Evolutionary conservation across 37 sponge, comb jelly and placozoan species (phyloP), one percentile per base, ranked within the genome.

Genomic region (Corticium candelabrum): DNA sequence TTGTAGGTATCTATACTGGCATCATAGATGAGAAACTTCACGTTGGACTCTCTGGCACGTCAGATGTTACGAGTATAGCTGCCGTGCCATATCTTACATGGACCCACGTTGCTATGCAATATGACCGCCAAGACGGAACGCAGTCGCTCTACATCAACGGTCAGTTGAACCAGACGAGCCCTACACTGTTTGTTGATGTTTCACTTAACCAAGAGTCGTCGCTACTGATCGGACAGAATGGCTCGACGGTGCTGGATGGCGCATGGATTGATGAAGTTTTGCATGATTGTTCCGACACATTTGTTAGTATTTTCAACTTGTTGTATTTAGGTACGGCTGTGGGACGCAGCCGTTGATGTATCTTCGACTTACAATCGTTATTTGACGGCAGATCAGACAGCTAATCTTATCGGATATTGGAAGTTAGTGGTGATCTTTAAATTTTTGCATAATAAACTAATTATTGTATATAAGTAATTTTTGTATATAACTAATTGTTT

Each of bases 231-330:
- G 62, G 62, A 11, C 62, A 50, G 21, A 50, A 11, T 11, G 62
- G 21, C 62, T 27, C 15, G 11, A 21, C 62, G 11, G 62, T 50
- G 11, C 21, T 50, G 62, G 11, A 11, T 21, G 62, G 62, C 21
- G 62, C 62, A 50, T 50, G 62, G 62, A 50, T 50, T 50, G 62
- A 50, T 21, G 62, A 50, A 21, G 62, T 50, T 50, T 50, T 50
- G 62, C 11, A 50, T 50, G 62, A 50, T 50, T 11, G 21, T 27
- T 27, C 15, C 62, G 21, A 50, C 11, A 21, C 21, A 50, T 27
- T 27, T 21, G 62, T 50, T 50, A 27, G 11, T 50, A 21, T 50
- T n/a, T n/a, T n/a, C n/a, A n/a, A n/a, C n/a, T n/a, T n/a, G n/a
- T n/a, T n/a, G n/a, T 21, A 21, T 21, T 11, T 50, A 50, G 62